A percentile compares a stretch with the other conserved stretches of the same genome.
Conservation (phyloP, 2,113 vertebrate genomes). For the Chelonoidis abingdonii region DNA sequence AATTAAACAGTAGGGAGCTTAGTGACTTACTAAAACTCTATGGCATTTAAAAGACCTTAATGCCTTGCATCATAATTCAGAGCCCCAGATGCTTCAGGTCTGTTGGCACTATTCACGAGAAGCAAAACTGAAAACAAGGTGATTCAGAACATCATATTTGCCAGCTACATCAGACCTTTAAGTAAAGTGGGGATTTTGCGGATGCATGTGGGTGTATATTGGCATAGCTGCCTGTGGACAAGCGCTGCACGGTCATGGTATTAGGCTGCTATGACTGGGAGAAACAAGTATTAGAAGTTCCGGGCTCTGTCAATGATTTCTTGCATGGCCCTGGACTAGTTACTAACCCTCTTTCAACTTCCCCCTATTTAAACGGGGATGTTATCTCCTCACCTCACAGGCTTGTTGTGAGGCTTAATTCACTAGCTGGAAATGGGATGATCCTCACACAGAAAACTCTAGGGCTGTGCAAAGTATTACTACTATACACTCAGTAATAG, state of each 20-base stretch:
- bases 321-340: accelerated
- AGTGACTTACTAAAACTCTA: neutral
- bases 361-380: neutral
- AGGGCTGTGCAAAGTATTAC: neutral
- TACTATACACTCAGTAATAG: neutral
- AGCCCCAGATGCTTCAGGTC: neutral
- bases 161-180: neutral
- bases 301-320: neutral
- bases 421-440: neutral
- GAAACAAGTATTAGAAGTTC: neutral
- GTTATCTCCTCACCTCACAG: accelerated
- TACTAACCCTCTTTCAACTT: neutral
- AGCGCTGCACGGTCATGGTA: neutral
- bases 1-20: neutral
- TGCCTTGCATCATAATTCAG: neutral
- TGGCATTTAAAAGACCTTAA: neutral
- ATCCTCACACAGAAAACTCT: neutral
- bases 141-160: neutral
- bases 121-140: neutral
- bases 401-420: neutral
- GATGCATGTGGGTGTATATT: no score
- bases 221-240: neutral
- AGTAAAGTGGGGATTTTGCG: neutral
- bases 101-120: neutral
- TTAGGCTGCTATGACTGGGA: neutral